Evolutionary conservation across 2,113 vertebrate species (phyloP).

Genomic region (Sinocyclocheilus maitianheensis): DNA sequence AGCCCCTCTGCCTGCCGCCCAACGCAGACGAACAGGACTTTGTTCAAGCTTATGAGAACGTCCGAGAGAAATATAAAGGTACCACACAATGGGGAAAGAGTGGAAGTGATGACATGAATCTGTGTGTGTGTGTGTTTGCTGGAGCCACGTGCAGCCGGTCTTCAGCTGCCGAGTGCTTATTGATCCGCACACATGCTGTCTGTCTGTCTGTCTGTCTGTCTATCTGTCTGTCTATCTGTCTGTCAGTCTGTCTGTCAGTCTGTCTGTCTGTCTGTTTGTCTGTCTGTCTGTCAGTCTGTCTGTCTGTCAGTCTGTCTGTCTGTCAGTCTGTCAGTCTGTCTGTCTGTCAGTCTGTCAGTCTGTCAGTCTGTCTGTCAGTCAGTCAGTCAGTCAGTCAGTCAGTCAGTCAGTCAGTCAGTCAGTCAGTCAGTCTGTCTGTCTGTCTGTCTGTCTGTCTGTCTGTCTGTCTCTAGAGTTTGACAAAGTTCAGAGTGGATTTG

Average conservation of each 20-base stretch:
- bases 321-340: neutral
- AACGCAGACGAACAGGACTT: conserved; percentile 89
- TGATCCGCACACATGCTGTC: conserved; percentile 67
- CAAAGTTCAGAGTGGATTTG: conserved; percentile 59
- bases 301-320: conserved; percentile 56
- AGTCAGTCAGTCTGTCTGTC: too few species aligned
- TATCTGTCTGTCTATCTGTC: conserved; percentile 49
- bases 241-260: conserved; percentile 19
- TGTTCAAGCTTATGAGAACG: conserved; percentile 89
- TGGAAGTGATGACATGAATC: conserved; percentile 49
- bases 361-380: too few species aligned
- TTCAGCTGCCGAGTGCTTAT: conserved; percentile 54
- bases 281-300: too few species aligned
- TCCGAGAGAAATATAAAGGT: conserved; percentile 93
- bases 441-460: conserved; percentile 53
- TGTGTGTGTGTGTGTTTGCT: conserved; percentile 38
- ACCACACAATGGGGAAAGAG: conserved; percentile 42
- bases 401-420: too few species aligned
- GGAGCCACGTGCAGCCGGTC: conserved; percentile 41
- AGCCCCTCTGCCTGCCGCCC: conserved; percentile 76
- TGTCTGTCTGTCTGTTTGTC: conserved; percentile 45
- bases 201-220: neutral
- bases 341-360: too few species aligned
- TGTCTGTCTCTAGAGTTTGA: conserved; percentile 23
- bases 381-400: too few species aligned